Evolutionary conservation across 2,888 invertebrate genomes (phyloP), one percentile per base, ranked within the genome.

Genomic region (Mayetiola destructor): DNA sequence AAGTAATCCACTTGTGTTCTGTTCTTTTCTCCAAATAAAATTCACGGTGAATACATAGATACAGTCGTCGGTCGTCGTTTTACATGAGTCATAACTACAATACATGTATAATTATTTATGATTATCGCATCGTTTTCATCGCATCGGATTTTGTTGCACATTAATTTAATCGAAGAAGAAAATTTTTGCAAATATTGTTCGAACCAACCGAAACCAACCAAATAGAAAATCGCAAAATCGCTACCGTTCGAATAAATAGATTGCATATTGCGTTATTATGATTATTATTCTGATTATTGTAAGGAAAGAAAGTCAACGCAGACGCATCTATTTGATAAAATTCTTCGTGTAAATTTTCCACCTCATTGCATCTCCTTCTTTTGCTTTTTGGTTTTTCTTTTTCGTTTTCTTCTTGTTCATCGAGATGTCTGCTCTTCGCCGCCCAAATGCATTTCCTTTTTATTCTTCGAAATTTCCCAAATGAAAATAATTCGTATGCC

Each of bases 201-300:
- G n/a, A n/a, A n/a, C n/a, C n/a, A n/a, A n/a, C n/a, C n/a, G n/a
- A 27, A 48, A 16, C 27, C 48, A 48, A 16, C 48, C 48, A 48
- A 48, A 48, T 48, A 48, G 48, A 48, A 48, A 48, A 48, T 48
- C 48, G 48, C 48, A 48, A 48, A 48, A 48, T 48, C 48, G 48
- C 48, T 48, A 48, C 48, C 27, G 48, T 48, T 48, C 48, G 48
- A 48, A 48, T 9, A 4, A 3, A 2, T 20, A 4, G 18, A 39
- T 21, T 40, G 9, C 27, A 6, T 48, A n/a, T 48, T 23, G 6
- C 27, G 6, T 5, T 27, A n/a, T n/a, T n/a, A n/a, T n/a, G n/a
- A n/a, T n/a, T n/a, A n/a, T n/a, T n/a, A n/a, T n/a, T n/a, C n/a
- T n/a, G n/a, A n/a, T n/a, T n/a, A n/a, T n/a, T n/a, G n/a, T n/a